Conservation (phyloP, 2,797 vertebrate genomes). For the Bradypodion pumilum region DNA sequence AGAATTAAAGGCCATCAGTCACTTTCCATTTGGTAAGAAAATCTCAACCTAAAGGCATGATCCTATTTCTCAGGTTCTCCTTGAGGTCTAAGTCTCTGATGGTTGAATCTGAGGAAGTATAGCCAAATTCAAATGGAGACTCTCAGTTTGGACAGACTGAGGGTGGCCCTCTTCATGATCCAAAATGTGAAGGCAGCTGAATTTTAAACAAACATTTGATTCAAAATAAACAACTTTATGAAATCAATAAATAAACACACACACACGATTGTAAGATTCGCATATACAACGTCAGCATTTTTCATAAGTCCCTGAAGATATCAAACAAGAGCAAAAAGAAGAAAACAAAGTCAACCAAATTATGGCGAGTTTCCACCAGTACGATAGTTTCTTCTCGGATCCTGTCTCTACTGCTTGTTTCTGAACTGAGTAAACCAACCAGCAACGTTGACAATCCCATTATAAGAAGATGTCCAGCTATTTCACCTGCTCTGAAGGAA, state of each 20-base stretch:
- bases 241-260: slow-evolving; percentile 68
- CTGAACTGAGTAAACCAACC: not conserved
- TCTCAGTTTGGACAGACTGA: not conserved
- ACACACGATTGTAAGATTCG: slow-evolving; percentile 40
- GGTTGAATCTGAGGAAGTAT: not conserved
- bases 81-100: not conserved
- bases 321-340: slow-evolving; percentile 32
- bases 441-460: not conserved
- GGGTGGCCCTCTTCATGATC: slow-evolving; percentile 47
- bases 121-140: not conserved
- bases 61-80: not conserved
- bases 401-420: not conserved
- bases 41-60: not conserved
- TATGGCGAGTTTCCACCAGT: not conserved
- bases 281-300: slow-evolving; percentile 32
- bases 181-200: slow-evolving; percentile 31
- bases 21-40: not conserved
- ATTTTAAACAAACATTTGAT: not conserved
- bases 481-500: not conserved
- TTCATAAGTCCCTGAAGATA: slow-evolving; percentile 61
- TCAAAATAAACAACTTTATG: slow-evolving; percentile 55
- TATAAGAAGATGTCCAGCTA: slow-evolving; percentile 1
- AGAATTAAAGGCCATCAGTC: not conserved
- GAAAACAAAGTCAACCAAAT: slow-evolving; percentile 14
- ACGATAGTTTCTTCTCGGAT: not conserved